Evolutionary conservation across 2,113 vertebrate genomes (phyloP).

Genomic region (Oenanthe oenanthe): DNA sequence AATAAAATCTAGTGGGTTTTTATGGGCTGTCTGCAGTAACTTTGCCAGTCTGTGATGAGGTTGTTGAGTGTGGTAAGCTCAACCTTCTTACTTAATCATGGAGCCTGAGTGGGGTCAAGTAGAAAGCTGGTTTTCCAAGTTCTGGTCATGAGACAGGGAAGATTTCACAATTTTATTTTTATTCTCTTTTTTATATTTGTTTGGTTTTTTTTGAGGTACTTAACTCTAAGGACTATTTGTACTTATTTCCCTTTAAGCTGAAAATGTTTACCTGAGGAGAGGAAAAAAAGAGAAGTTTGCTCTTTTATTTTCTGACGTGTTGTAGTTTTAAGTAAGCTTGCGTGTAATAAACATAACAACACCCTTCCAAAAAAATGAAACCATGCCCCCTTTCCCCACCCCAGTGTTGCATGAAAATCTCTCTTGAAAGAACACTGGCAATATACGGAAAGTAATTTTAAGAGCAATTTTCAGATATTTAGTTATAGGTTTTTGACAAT

Average conservation of each 20-base stretch:
- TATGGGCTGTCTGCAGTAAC: neutral
- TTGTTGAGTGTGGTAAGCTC: neutral
- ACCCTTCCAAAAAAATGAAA: neutral
- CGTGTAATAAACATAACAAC: neutral
- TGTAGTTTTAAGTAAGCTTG: neutral
- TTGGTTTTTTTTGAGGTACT: neutral
- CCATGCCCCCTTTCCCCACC: accelerated
- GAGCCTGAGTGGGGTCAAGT: neutral
- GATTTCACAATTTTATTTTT: neutral
- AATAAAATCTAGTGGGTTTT: neutral
- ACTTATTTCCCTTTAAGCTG: neutral
- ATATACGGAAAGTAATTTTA: neutral
- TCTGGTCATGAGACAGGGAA: neutral
- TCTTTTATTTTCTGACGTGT: neutral
- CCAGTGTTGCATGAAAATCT: neutral
- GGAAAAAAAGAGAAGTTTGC: neutral
- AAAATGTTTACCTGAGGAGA: neutral
- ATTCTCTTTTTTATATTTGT: neutral
- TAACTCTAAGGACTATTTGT: neutral
- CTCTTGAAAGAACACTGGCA: neutral
- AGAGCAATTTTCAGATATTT: neutral
- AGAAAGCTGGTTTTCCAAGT: neutral
- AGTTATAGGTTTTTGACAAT: neutral
- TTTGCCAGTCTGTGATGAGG: neutral
- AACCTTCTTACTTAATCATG: neutral